Conservation (phyloP, 2,113 vertebrate genomes). For the Solea senegalensis region DNA sequence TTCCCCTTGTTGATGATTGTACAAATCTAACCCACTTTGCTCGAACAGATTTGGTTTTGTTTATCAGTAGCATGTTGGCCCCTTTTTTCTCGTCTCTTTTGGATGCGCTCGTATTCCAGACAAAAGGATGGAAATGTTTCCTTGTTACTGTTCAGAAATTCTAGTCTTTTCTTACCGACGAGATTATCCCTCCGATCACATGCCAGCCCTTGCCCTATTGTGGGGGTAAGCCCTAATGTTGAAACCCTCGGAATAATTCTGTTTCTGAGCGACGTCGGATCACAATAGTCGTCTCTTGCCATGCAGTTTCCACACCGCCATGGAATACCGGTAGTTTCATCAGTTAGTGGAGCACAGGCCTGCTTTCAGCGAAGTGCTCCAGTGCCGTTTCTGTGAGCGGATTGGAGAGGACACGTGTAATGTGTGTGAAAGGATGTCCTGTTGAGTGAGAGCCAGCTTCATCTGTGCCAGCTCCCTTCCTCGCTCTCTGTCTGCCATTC, state of each 20-base stretch:
- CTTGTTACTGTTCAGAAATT: slow-evolving; percentile 60
- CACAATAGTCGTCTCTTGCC: slow-evolving; percentile 42
- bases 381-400: slow-evolving; percentile 56
- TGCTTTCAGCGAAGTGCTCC: slow-evolving; percentile 44
- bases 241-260: slow-evolving; percentile 60
- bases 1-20: slow-evolving; percentile 32
- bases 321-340: slow-evolving; percentile 50
- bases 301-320: slow-evolving; percentile 30
- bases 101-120: slow-evolving; percentile 40
- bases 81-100: slow-evolving; percentile 33
- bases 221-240: slow-evolving; percentile 65
- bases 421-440: slow-evolving; percentile 79
- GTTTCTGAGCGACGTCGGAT: slow-evolving; percentile 64
- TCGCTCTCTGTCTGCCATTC: slow-evolving; percentile 23
- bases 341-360: slow-evolving; percentile 39
- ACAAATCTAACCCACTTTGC: slow-evolving; percentile 31
- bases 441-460: slow-evolving; percentile 69
- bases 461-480: slow-evolving; percentile 64
- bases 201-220: slow-evolving; percentile 72
- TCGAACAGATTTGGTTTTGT: slow-evolving; percentile 49
- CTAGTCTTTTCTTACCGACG: slow-evolving; percentile 59
- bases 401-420: slow-evolving; percentile 77
- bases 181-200: slow-evolving; percentile 67
- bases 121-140: slow-evolving; percentile 51
- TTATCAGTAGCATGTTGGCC: slow-evolving; percentile 33